Conservation (phyloP, 1,140 invertebrate species). For the Drosophila yakuba region DNA sequence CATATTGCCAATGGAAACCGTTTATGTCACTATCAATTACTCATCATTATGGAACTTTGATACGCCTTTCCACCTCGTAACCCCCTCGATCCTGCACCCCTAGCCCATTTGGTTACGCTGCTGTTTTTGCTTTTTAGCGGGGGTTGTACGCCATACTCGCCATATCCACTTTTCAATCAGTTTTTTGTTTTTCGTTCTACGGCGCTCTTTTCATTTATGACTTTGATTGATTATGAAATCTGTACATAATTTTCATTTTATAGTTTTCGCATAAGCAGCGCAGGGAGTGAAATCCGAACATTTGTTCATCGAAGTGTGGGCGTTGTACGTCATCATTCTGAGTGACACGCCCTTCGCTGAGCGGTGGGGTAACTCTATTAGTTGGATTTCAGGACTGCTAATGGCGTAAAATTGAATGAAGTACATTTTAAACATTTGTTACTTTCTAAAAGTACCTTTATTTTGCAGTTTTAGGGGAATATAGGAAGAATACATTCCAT, state of each 20-base stretch:
- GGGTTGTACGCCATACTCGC: constrained; percentile 60
- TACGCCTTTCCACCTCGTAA: constrained; percentile 58
- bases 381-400: constrained; percentile 3
- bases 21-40: constrained; percentile 82
- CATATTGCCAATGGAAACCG: constrained; percentile 54
- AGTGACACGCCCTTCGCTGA: constrained; percentile 24
- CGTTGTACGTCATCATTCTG: constrained; percentile 42
- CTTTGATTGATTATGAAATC: constrained; percentile 82
- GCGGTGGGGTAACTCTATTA: constrained; percentile 42
- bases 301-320: constrained; percentile 68
- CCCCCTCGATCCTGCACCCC: constrained; percentile 1
- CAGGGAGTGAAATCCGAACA: constrained; percentile 58
- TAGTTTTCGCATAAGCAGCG: constrained; percentile 41
- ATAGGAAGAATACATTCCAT: too few species aligned
- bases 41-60: constrained; percentile 71
- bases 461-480: too few species aligned
- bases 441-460: neutral
- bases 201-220: constrained; percentile 73
- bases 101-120: constrained; percentile 40
- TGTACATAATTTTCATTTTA: constrained; percentile 61
- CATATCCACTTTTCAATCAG: constrained; percentile 29
- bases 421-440: neutral
- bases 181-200: constrained; percentile 38
- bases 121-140: constrained; percentile 21
- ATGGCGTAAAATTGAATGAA: constrained; percentile 12